Percentiles rank a stretch among this genome's conserved stretches.
Evolutionary conservation across 2,113 vertebrate genomes (phyloP).

Genomic region (Tautogolabrus adspersus): DNA sequence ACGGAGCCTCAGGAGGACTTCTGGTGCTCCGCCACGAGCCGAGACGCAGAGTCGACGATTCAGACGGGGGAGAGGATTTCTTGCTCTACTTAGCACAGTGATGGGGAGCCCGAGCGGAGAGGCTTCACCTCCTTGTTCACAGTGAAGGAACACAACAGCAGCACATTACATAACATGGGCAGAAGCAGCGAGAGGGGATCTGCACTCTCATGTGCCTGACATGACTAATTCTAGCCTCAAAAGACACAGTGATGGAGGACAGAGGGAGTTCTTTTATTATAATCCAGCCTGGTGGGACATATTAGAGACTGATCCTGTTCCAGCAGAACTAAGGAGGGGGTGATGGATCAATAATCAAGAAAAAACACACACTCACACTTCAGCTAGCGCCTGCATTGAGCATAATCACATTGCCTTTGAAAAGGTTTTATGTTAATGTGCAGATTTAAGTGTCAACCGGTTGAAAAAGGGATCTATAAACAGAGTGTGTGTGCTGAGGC

Average conservation of each 20-base stretch:
- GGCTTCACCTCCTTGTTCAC: conserved; percentile 43
- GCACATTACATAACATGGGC: conserved; percentile 62
- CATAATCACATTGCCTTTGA: background rate
- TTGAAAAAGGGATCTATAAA: background rate
- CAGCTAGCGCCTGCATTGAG: background rate
- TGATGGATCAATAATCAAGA: conserved; percentile 8
- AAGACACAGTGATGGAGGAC: conserved; percentile 8
- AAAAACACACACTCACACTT: background rate
- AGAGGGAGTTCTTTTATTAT: background rate
- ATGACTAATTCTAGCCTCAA: conserved; percentile 15
- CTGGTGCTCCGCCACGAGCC: conserved; percentile 42
- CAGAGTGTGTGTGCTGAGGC: background rate
- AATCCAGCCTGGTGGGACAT: conserved; percentile 17
- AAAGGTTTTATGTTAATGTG: conserved; percentile 1
- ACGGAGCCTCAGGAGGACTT: conserved; percentile 46
- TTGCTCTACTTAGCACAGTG: conserved; percentile 66
- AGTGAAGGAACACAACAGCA: conserved; percentile 27
- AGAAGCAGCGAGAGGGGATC: conserved; percentile 31
- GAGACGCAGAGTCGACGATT: conserved; percentile 29
- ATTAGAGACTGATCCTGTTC: conserved; percentile 41
- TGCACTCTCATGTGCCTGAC: conserved; percentile 24
- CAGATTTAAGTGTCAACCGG: background rate
- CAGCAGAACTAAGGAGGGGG: conserved; percentile 9
- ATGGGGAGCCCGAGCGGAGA: conserved; percentile 34
- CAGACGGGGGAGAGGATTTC: conserved; percentile 53